These are phyloP conservation scores for Telenomus remus DNA, from an alignment of 1,140 invertebrate species.

Conservation along the genomic window DNA sequence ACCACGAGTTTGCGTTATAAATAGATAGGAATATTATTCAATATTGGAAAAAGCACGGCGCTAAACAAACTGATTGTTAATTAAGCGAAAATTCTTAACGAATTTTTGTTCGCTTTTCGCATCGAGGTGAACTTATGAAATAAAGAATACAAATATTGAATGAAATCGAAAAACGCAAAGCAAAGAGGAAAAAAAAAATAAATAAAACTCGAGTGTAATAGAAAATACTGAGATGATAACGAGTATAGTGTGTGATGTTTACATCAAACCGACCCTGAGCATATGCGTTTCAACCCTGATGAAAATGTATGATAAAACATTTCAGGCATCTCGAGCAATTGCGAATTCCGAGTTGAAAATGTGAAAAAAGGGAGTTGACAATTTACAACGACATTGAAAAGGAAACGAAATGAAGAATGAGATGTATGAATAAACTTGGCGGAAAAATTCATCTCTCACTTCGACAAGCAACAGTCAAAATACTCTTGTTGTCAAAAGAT, in stretches of 20 bases:
- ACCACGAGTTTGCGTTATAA: slow-evolving; percentile 39
- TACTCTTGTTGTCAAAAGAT: slow-evolving; percentile 31
- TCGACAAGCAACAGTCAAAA: slow-evolving; percentile 31
- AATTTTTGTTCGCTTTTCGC: neutral
- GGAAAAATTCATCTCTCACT: slow-evolving; percentile 35
- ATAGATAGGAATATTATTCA: slow-evolving; percentile 49
- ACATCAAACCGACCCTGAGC: slow-evolving; percentile 25
- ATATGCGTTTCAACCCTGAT: slow-evolving; percentile 37
- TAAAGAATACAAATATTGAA: too few relatives aligned
- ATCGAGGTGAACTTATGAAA: neutral
- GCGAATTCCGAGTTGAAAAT: slow-evolving; percentile 47
- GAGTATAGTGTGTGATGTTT: slow-evolving; percentile 19
- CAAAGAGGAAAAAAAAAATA: too few relatives aligned
- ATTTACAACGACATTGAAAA: slow-evolving; percentile 43
- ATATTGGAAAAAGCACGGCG: slow-evolving; percentile 41
- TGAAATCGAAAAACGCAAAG: neutral
- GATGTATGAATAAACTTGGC: slow-evolving; percentile 28
- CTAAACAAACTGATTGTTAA: slow-evolving; percentile 29
- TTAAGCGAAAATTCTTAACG: neutral
- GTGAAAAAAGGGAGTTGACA: slow-evolving; percentile 32
- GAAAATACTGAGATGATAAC: neutral
- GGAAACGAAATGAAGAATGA: slow-evolving; percentile 14
- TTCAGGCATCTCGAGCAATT: slow-evolving; percentile 51
- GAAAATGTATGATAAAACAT: slow-evolving; percentile 46
- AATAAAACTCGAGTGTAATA: neutral